Percentiles rank a stretch among this genome's conserved stretches.
Conservation (phyloP, 2,888 invertebrate genomes). For the Troides aeacus region DNA sequence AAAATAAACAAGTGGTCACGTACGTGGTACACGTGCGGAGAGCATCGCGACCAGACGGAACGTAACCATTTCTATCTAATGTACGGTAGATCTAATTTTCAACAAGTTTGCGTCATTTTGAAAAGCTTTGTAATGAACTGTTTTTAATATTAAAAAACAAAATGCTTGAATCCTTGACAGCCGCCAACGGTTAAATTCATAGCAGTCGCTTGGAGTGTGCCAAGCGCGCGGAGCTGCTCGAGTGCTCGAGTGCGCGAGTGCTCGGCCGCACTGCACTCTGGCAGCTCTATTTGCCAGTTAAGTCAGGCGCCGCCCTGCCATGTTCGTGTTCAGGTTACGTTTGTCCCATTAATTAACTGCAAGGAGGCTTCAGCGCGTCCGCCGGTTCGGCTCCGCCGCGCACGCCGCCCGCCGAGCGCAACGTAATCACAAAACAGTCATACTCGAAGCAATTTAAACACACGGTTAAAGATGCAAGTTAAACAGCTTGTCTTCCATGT, state of each 20-base stretch:
- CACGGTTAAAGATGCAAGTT: no score
- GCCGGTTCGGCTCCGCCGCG: constrained; percentile 14
- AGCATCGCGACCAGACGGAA: not conserved
- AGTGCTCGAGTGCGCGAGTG: no score
- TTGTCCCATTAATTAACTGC: constrained; percentile 16
- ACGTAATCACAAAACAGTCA: no score
- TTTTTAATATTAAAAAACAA: not conserved
- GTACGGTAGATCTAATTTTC: no score
- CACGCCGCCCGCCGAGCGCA: constrained; percentile 19
- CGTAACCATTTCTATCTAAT: no score
- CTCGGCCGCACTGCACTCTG: not conserved
- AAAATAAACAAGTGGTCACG: no score
- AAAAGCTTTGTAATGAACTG: not conserved
- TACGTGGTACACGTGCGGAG: not conserved
- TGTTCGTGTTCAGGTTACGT: not conserved
- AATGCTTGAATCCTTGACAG: not conserved
- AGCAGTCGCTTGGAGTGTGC: no score
- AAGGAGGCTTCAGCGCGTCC: constrained; percentile 15
- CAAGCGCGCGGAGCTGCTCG: not conserved
- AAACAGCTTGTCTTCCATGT: no score
- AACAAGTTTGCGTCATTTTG: no score
- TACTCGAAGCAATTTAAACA: no score
- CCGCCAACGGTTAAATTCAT: not conserved
- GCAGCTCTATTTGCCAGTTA: not conserved
- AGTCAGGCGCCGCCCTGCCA: not conserved